Base-by-base conservation (phyloP, 2,113 vertebrate genomes). In the Siniperca knerii region DNA sequence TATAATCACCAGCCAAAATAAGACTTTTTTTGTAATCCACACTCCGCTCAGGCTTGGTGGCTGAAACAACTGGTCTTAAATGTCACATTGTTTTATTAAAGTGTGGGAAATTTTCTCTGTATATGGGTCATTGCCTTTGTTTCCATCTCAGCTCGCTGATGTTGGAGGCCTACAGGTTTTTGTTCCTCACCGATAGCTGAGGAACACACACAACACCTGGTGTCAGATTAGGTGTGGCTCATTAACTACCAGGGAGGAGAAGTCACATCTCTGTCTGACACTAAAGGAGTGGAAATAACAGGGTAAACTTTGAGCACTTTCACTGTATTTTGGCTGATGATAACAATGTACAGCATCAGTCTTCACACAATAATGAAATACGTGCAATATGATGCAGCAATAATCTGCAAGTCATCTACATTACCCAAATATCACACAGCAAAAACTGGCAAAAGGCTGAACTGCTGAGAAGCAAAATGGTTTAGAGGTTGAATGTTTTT, bases 181-280 rank as follows among this genome's bases (percentile, higher is more conserved):
- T 0, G 42, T 67, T 50, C 21, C 73, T 58, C 37, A 12, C n/a
- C 6, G 60, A 75, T 33, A 21, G 65, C 23, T 25, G 58, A 80
- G n/a, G 61, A 84, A 42, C 25, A 25, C 25, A 25, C 25, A 25
- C 58, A 50, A 16, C 64, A 81, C 69, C 69, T 81, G 73, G 75
- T 55, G 73, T 86, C 58, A 75, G 77, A 83, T 81, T 74, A 77
- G 10, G 8, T 12, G 25, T 35, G 67, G 81, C 29, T 84, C 81
- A 86, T 83, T 86, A 70, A 79, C 52, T 83, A 62, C 42, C 44
- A 21, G 44, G 35, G 54, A 73, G 61, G 35, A 68, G 40, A 23
- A 83, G 16, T n/a, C 58, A 65, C 72, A 75, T 81, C 62, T 74
- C 29, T 65, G 37, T 66, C 23, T 21, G 68, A 66, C 50, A 20